Percentiles rank a stretch among this genome's conserved stretches.
Conservation (phyloP, 2,113 vertebrate genomes). For the Ammospiza caudacuta region DNA sequence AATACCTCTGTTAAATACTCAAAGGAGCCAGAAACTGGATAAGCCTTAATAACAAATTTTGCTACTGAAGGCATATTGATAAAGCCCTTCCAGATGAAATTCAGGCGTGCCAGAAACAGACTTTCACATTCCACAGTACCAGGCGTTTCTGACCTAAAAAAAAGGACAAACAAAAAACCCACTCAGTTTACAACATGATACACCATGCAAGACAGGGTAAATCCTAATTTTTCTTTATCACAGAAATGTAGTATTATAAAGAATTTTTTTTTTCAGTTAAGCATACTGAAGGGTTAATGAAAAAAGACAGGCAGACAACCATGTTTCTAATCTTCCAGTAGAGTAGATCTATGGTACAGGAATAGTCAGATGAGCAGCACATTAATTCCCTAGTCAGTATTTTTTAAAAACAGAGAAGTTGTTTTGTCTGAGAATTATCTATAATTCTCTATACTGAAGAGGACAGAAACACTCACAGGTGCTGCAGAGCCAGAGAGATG, state of each 20-base stretch:
- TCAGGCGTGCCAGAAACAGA: slow-evolving; percentile 87
- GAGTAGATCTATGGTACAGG: accelerated
- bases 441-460: not conserved
- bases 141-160: slow-evolving; percentile 78
- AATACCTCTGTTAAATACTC: slow-evolving; percentile 91
- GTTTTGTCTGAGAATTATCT: not conserved
- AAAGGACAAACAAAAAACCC: not conserved
- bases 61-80: slow-evolving; percentile 97
- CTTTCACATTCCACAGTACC: slow-evolving; percentile 87
- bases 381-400: not conserved
- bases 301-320: not conserved
- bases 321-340: not conserved
- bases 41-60: slow-evolving; percentile 94
- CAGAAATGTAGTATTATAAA: not conserved
- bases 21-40: slow-evolving; percentile 91
- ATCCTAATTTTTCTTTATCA: not conserved
- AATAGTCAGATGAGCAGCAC: not conserved
- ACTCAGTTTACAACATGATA: not conserved
- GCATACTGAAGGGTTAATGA: not conserved
- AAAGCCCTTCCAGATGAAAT: slow-evolving; percentile 92
- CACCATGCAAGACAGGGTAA: not conserved
- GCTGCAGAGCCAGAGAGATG: not conserved
- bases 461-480: not conserved
- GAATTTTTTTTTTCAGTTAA: not conserved
- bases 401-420: not conserved